Percentiles rank a stretch among this genome's conserved stretches.
phyloP scores from a whole-genome alignment of 2,888 invertebrate species.

The Lithophane semibrunnea region DNA sequence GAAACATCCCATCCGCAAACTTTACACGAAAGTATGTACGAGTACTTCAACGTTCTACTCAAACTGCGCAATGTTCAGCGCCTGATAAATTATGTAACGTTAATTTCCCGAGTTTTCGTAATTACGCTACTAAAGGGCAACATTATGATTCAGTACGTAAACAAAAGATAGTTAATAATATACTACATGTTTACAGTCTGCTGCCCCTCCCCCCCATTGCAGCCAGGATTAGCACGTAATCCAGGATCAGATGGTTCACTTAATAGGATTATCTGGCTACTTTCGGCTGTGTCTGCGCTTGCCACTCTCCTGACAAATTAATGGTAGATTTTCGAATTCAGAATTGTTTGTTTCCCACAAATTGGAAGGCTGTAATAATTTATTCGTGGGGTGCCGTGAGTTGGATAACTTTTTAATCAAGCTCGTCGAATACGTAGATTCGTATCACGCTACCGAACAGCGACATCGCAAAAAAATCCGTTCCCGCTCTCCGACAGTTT shows the following conservation, averaged over 20 bases:
- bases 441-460: constrained; percentile 18
- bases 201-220: constrained; percentile 5
- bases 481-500: constrained; percentile 1
- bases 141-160: constrained; percentile 32
- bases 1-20: constrained; percentile 32
- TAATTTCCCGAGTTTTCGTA: constrained; percentile 55
- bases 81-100: constrained; percentile 61
- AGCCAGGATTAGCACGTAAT: constrained; percentile 50
- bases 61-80: constrained; percentile 49
- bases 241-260: constrained; percentile 53
- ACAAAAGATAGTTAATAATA: constrained; percentile 42
- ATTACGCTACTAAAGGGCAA: constrained; percentile 48
- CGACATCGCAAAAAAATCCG: constrained; percentile 5
- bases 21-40: constrained; percentile 37
- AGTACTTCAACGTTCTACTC: constrained; percentile 48
- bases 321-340: constrained; percentile 45
- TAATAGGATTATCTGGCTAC: constrained; percentile 50
- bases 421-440: constrained; percentile 30
- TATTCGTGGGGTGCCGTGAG: constrained; percentile 30
- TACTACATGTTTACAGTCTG: constrained; percentile 28
- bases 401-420: constrained; percentile 59
- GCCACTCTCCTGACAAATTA: constrained; percentile 56
- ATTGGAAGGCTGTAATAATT: constrained; percentile 45
- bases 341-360: constrained; percentile 48
- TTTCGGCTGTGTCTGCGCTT: constrained; percentile 29